Evolutionary conservation across 2,113 vertebrate species (phyloP).

Genomic region (Sclerurus mexicanus): DNA sequence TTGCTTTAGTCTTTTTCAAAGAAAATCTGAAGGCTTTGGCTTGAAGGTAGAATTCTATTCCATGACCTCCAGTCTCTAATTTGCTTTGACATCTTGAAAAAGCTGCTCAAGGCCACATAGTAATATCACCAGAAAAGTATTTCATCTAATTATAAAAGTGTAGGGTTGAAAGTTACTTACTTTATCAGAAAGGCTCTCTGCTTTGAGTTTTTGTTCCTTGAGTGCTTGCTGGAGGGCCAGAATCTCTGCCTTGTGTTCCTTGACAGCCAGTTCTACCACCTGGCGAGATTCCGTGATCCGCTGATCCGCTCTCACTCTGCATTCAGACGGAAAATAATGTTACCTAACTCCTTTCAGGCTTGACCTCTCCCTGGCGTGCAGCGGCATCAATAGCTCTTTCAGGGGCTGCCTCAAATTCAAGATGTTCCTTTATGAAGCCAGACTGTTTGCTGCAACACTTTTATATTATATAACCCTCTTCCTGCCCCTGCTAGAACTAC

Average conservation of each 20-base stretch:
- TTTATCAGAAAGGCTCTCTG: conserved; percentile 95
- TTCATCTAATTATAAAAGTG: background rate
- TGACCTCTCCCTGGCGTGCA: conserved; percentile 10
- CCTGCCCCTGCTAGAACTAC: background rate
- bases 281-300: conserved; percentile 94
- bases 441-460: conserved; percentile 3
- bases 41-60: background rate
- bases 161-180: conserved; percentile 70
- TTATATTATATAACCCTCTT: background rate
- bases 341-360: conserved; percentile 4
- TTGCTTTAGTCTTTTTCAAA: background rate
- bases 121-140: background rate
- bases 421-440: conserved; percentile 20
- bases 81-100: background rate
- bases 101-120: background rate
- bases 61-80: background rate
- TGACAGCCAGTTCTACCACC: conserved; percentile 93
- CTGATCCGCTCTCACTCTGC: conserved; percentile 92
- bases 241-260: conserved; percentile 98
- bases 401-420: conserved; percentile 27
- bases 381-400: background rate
- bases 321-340: conserved; percentile 41
- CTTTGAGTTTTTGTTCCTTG: conserved; percentile 97
- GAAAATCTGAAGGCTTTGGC: background rate
- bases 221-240: conserved; percentile 94